Base-by-base conservation (phyloP, 2,888 invertebrate species). In the Brassicogethes aeneus region DNA sequence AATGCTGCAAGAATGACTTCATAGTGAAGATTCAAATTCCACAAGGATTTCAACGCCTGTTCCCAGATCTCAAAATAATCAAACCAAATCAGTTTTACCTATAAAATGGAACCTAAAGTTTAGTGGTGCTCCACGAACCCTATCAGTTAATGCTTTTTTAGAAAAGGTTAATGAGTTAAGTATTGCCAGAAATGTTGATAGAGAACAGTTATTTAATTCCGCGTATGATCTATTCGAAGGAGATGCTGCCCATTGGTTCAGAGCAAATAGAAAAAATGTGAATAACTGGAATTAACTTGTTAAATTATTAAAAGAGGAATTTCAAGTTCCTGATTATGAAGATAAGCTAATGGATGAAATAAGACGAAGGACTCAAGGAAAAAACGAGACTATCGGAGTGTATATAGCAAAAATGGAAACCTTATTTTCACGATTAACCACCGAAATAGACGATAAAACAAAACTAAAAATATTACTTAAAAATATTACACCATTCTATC, bases 391-490 rank as follows among this genome's bases (percentile, higher is more conserved):
- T 1, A 46, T 46, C 8, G 46, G 40, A 7, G 36, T 46, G 3
- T 43, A 46, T 17, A 8, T 41, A n/a, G 23, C 43, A 1, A 34
- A 39, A 2, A 44, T 44, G 41, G 2, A 34, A 10, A 42, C 42
- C 2, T 44, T 41, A 30, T 44, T 44, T 14, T 38, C 39, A 13
- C 8, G 42, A 7, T 16, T 46, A 2, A 39, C 40, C 10, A 37
- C 40, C 33, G n/a, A 17, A 3, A 12, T 46, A 23, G 36, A 39
- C 3, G 44, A 44, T 17, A 35, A 38, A 17, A 23, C 31, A 8
- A 43, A 46, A 16, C 36, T 46, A 15, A 39, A 41, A 13, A 41
- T 46, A 14, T 16, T 46, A 2, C 2, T 46, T 12, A 15, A 37
- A 12, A 46, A 41, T 13, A 35, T 42, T 13, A 31, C 38, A 15